Percentiles rank a stretch among this genome's conserved stretches.
These are phyloP conservation scores for Aegypius monachus DNA, from an alignment of 2,113 vertebrate genomes.

Conservation along the genomic window DNA sequence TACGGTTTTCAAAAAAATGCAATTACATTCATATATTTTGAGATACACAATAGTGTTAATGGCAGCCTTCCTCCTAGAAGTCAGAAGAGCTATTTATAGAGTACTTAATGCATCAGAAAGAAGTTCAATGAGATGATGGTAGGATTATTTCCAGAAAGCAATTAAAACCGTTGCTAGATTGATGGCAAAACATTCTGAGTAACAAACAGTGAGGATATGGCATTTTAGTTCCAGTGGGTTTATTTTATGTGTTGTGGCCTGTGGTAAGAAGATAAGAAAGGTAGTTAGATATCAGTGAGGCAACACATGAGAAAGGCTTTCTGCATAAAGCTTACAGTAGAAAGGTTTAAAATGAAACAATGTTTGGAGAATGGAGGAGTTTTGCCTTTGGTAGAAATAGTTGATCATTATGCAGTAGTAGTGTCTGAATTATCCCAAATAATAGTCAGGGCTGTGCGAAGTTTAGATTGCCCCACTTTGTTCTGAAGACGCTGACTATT, in stretches of 20 bases:
- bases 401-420: background rate
- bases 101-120: slow-evolving; percentile 59
- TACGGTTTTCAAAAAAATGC: background rate
- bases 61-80: slow-evolving; percentile 21
- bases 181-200: slow-evolving; percentile 49
- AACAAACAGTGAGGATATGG: slow-evolving; percentile 43
- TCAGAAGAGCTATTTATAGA: slow-evolving; percentile 59
- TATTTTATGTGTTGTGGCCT: slow-evolving; percentile 54
- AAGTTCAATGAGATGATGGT: slow-evolving; percentile 53
- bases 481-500: background rate
- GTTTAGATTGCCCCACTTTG: background rate
- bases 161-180: slow-evolving; percentile 60
- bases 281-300: slow-evolving; percentile 11
- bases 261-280: slow-evolving; percentile 54
- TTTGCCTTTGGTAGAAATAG: background rate
- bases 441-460: background rate
- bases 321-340: background rate
- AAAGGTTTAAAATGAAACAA: background rate
- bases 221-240: slow-evolving; percentile 47
- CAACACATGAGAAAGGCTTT: background rate
- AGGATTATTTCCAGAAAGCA: slow-evolving; percentile 69
- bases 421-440: background rate
- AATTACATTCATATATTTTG: slow-evolving; percentile 32
- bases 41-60: slow-evolving; percentile 17
- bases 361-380: background rate